Evolutionary conservation across 2,113 vertebrate genomes (phyloP).

Genomic region (Chaetodon trifascialis): DNA sequence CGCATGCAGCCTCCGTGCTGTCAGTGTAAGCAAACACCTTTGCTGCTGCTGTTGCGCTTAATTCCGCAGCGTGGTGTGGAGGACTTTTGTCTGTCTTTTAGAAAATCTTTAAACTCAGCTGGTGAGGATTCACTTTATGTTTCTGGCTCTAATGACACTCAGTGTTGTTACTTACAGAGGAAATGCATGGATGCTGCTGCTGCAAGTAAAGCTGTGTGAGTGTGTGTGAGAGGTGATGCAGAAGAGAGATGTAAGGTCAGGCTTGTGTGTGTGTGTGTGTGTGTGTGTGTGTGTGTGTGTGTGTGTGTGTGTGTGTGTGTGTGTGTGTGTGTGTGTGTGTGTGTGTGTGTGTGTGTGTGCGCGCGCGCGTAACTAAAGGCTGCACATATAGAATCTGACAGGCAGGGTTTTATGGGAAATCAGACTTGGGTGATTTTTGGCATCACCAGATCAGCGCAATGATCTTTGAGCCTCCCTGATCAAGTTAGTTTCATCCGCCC

Average conservation of each 20-base stretch:
- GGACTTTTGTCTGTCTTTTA: constrained; percentile 28
- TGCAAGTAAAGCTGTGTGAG: constrained; percentile 2
- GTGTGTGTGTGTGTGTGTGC: constrained; percentile 65
- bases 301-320: constrained; percentile 65
- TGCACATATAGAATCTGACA: constrained; percentile 80
- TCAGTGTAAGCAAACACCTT: constrained; percentile 45
- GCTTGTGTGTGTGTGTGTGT: constrained; percentile 53
- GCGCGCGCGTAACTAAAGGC: no score
- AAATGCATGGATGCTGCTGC: constrained; percentile 2
- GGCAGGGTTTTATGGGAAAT: constrained; percentile 67
- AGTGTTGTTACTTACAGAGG: constrained; percentile 19
- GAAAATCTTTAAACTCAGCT: background rate
- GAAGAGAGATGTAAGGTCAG: constrained; percentile 7
- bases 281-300: constrained; percentile 64
- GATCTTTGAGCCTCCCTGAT: constrained; percentile 75
- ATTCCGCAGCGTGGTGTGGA: constrained; percentile 19
- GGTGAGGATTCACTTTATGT: background rate
- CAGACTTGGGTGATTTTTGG: constrained; percentile 69
- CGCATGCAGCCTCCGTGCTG: constrained; percentile 32
- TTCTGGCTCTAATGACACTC: constrained; percentile 10
- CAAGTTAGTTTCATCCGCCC: constrained; percentile 70
- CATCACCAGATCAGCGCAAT: constrained; percentile 64
- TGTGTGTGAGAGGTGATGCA: constrained; percentile 42
- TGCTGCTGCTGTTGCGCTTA: constrained; percentile 21
- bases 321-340: constrained; percentile 57